Conservation (phyloP, 1,140 invertebrate genomes). For the Lepidostoma basale region DNA sequence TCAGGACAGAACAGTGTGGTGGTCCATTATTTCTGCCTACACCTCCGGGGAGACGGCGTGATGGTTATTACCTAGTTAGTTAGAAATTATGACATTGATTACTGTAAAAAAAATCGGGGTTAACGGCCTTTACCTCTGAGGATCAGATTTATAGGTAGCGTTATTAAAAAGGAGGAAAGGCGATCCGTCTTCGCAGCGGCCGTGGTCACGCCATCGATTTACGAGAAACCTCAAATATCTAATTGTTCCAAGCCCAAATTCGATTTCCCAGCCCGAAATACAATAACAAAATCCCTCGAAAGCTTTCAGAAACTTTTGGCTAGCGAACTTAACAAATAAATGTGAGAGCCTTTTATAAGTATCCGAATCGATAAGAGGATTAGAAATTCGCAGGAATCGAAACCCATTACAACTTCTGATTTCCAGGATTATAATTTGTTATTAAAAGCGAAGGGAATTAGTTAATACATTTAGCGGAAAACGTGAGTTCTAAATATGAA, state of each 20-base stretch:
- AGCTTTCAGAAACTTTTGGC: conserved; percentile 10
- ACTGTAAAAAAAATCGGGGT: too few relatives aligned
- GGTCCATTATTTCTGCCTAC: too few relatives aligned
- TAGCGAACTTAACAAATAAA: conserved; percentile 1
- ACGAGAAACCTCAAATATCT: conserved; percentile 37
- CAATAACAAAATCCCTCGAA: conserved; percentile 10
- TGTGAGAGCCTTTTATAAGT: conserved; percentile 12
- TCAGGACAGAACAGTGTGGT: too few relatives aligned
- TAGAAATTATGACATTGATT: too few relatives aligned
- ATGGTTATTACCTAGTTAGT: too few relatives aligned
- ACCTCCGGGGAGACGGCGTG: too few relatives aligned
- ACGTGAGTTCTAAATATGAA: too few relatives aligned
- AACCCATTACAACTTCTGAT: conserved; percentile 24
- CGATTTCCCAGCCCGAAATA: conserved; percentile 29
- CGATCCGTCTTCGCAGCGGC: conserved; percentile 27
- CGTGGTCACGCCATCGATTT: conserved; percentile 38
- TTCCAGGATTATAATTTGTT: too few relatives aligned
- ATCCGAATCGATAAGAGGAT: conserved; percentile 23
- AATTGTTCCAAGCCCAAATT: conserved; percentile 39
- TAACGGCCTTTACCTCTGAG: too few relatives aligned
- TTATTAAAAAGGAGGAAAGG: conserved; percentile 39
- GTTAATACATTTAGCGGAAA: too few relatives aligned
- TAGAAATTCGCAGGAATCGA: conserved; percentile 6
- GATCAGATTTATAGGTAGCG: conserved; percentile 42
- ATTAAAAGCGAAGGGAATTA: too few relatives aligned